Evolutionary conservation across 2,888 invertebrate species (phyloP).

Genomic region (Spatulosminthurus flaviceps): DNA sequence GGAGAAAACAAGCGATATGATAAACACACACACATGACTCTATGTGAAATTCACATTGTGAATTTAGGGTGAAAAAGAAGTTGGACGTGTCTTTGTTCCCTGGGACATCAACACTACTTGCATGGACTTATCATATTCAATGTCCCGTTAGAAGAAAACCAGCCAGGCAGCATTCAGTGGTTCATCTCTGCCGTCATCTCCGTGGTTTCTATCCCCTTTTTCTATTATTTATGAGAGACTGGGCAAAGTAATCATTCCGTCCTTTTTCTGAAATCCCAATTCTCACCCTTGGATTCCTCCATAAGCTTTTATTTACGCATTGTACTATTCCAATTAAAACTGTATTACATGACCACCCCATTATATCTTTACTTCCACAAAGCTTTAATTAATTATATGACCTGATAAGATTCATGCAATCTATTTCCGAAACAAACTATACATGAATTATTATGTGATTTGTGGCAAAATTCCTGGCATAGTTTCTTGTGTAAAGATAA

Average conservation of each 20-base stretch:
- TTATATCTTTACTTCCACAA: too few species aligned
- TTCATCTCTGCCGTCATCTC: neutral
- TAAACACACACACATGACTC: too few species aligned
- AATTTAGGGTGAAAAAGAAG: conserved; percentile 30
- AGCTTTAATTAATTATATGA: too few species aligned
- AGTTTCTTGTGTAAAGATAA: too few species aligned
- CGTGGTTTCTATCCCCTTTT: conserved; percentile 22
- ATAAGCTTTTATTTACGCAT: too few species aligned
- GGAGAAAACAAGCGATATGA: neutral
- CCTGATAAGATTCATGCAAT: too few species aligned
- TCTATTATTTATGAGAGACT: conserved; percentile 13
- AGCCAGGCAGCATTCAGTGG: conserved; percentile 27
- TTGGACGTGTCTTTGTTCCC: neutral
- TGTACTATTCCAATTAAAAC: too few species aligned
- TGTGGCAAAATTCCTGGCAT: too few species aligned
- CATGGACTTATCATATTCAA: conserved; percentile 27
- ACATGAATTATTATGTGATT: too few species aligned
- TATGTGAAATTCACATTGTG: neutral
- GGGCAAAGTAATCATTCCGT: neutral
- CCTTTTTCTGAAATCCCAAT: neutral
- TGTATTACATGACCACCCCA: too few species aligned
- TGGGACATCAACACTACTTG: neutral
- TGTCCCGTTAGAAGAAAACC: conserved; percentile 42
- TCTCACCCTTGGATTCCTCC: neutral
- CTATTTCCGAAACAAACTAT: too few species aligned